Conservation (phyloP, 2,888 invertebrate species). For the Colletes collaris region DNA sequence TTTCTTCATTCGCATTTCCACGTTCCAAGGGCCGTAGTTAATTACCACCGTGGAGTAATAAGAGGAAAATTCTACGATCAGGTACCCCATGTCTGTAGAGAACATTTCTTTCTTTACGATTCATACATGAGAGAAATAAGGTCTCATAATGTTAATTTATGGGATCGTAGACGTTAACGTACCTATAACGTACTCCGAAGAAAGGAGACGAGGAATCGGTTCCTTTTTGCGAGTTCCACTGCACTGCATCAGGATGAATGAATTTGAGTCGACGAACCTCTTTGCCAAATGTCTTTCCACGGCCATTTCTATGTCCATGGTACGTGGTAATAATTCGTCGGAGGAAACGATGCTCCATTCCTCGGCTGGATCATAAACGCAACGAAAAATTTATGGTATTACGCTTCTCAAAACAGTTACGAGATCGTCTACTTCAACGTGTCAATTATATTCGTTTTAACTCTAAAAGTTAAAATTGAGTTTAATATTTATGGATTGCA, state of each 20-base stretch:
- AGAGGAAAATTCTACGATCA: slow-evolving; percentile 83
- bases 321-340: slow-evolving; percentile 84
- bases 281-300: slow-evolving; percentile 85
- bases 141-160: background rate
- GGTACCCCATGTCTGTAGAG: slow-evolving; percentile 84
- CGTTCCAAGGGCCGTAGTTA: slow-evolving; percentile 85
- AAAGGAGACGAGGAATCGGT: slow-evolving; percentile 83
- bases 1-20: slow-evolving; percentile 82
- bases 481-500: too few species aligned
- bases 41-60: slow-evolving; percentile 83
- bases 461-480: too few species aligned
- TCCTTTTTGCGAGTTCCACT: slow-evolving; percentile 67
- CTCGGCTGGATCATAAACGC: slow-evolving; percentile 50
- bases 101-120: background rate
- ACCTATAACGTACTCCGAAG: slow-evolving; percentile 83
- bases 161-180: slow-evolving; percentile 2
- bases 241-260: slow-evolving; percentile 80
- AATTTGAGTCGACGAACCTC: slow-evolving; percentile 83
- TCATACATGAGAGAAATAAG: background rate
- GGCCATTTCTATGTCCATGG: slow-evolving; percentile 86
- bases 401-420: too few species aligned
- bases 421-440: too few species aligned
- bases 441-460: too few species aligned
- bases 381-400: background rate
- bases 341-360: slow-evolving; percentile 78